phyloP scores from a whole-genome alignment of 2,888 invertebrate genomes.

The Eupithecia centaureata region DNA sequence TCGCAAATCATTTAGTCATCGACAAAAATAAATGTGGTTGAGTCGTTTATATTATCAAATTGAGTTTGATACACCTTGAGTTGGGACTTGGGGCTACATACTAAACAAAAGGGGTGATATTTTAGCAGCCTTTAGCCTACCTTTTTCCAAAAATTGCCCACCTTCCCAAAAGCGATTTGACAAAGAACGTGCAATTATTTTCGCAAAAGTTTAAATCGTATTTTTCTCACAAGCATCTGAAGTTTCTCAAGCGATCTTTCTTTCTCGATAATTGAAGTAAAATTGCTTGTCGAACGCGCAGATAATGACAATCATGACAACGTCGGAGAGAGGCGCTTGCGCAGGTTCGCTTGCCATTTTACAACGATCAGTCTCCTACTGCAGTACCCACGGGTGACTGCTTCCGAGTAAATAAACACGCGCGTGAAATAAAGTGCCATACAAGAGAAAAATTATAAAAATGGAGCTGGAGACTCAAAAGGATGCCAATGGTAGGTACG shows the following conservation, averaged over 20 bases:
- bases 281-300: constrained; percentile 1
- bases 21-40: neutral
- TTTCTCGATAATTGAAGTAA: constrained; percentile 4
- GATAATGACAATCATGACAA: constrained; percentile 20
- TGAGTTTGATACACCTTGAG: too few species aligned
- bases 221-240: neutral
- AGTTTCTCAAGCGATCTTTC: constrained; percentile 1
- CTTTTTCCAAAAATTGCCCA: neutral
- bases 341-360: constrained; percentile 21
- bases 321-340: constrained; percentile 22
- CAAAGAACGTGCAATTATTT: neutral
- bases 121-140: too few species aligned
- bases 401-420: constrained; percentile 16
- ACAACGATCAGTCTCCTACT: constrained; percentile 18
- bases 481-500: constrained; percentile 23
- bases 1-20: neutral
- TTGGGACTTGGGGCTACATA: too few species aligned
- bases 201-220: neutral
- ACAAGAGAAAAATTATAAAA: constrained; percentile 12
- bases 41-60: neutral
- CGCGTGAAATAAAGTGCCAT: constrained; percentile 17
- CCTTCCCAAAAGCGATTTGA: neutral
- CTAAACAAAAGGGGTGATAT: too few species aligned
- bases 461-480: constrained; percentile 32
- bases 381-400: constrained; percentile 12